Base-by-base conservation (phyloP, 2,797 vertebrate species). In the Spheniscus humboldti region DNA sequence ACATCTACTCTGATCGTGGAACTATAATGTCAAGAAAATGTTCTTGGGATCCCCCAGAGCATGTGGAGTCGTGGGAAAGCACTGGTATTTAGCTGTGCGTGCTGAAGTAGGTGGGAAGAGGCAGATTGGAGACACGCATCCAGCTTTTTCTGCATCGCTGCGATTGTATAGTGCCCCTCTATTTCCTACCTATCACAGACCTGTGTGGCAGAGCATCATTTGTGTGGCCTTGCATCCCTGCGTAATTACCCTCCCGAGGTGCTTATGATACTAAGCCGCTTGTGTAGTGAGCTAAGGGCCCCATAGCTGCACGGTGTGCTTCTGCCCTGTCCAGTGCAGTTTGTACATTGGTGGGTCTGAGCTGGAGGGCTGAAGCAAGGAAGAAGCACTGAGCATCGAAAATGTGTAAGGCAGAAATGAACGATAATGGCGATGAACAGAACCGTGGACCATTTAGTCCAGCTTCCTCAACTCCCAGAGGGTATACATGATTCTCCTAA, bases 121-220 rank as follows among this genome's bases (percentile, higher is more conserved):
- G 60, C 72, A 62, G 76, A 16, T 0, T 10, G 50, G 62, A 35
- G 53, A n/a, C 6, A 2, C 3, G 28, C 48, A 55, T n/a, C 64
- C 52, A 43, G 53, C 24, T 25, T 57, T 41, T 27, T 3, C 41
- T 60, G 60, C 47, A 7, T 9, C 8, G 0, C 47, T 41, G 16
- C 1, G 8, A 3, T 35, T 6, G 11, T 10, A 5, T 4, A 28
- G 39, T 37, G 55, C 47, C 31, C 22, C 15, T 80, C 24, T 8
- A 0, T 53, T 60, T 68, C 67, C 83, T 37, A 0, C 63, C 59
- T 30, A 1, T 6, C 19, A 7, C 7, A 4, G 62, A 28, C 8
- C 6, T 17, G 27, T 13, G 33, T 2, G 35, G 81, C 73, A 39
- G 7, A 87, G 57, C 78, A 25, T 50, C 7, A 0, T 33, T 35